phyloP scores from a whole-genome alignment of 2,888 invertebrate genomes.

The Hyppa rectilinea region DNA sequence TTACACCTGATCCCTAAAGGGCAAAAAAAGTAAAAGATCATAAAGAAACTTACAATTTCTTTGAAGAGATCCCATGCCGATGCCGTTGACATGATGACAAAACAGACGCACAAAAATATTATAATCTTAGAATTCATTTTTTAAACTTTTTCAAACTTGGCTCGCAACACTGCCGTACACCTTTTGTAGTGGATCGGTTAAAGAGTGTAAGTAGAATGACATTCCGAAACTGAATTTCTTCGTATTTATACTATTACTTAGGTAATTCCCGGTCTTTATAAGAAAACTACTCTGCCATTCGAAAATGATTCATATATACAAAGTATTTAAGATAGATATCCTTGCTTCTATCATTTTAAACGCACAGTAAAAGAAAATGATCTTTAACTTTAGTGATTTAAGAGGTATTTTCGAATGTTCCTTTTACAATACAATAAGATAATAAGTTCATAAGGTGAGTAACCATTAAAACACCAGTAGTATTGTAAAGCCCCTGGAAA shows the following conservation, averaged over 20 bases:
- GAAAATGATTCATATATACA: slow-evolving; percentile 6
- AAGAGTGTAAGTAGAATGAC: slow-evolving; percentile 15
- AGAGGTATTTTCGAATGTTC: background rate
- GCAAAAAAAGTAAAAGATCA: background rate
- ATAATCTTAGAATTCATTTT: slow-evolving; percentile 54
- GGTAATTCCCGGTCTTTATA: background rate
- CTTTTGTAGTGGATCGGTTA: background rate
- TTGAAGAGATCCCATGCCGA: slow-evolving; percentile 58
- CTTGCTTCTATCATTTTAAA: background rate
- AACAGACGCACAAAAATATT: slow-evolving; percentile 53
- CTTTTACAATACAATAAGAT: background rate
- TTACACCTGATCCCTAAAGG: background rate
- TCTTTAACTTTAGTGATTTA: fast-evolving
- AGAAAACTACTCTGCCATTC: background rate
- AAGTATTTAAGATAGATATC: background rate
- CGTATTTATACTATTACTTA: slow-evolving; percentile 22
- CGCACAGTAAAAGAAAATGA: background rate
- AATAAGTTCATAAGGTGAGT: slow-evolving; percentile 22
- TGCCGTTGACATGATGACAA: slow-evolving; percentile 44
- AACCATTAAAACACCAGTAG: background rate
- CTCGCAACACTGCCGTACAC: slow-evolving; percentile 11
- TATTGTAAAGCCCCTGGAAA: slow-evolving; percentile 19
- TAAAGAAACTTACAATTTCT: slow-evolving; percentile 52
- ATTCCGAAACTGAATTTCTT: background rate
- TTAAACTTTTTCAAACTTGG: slow-evolving; percentile 2